Base-by-base conservation (phyloP, 1,140 invertebrate species). In the Ooceraea biroi region DNA sequence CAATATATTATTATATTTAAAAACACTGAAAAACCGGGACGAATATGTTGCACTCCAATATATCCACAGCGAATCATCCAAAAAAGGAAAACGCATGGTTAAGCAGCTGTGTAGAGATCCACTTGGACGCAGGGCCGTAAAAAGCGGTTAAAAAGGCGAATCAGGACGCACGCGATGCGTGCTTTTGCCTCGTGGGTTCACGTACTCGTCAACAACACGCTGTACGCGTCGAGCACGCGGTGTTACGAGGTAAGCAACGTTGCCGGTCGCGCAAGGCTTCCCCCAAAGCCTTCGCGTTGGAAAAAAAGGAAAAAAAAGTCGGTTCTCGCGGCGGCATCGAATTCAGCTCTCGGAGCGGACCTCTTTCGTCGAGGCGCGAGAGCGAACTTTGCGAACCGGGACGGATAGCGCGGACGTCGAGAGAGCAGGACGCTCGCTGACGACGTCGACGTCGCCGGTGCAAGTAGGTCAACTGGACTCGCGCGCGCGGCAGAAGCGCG, bases 391-490 rank as follows among this genome's bases (percentile, higher is more conserved):
- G 36, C 36, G 36, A 36, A 36, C 5, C 5, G 73, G 41, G 12
- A 65, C 65, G 73, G 60, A 36, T 52, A 55, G 73, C 36, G 41
- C 65, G 19, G 65, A 63, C 65, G 74, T 52, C 41, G 66, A 12
- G 41, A 55, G 48, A 22, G n/a, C 5, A 46, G 41, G 48, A 27
- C 44, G 52, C 41, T 63, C 60, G 85, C 48, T 48, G 72, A 69
- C 65, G 82, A 73, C 52, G 84, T 52, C 60, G 72, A 48, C 71
- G 72, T 14, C 84, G 69, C 41, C 41, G 48, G 14, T 74, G 82
- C 86, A 86, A 86, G 85, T 87, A 85, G 86, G 86, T 87, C 86
- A 87, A 27, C 65, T 74, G 63, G 85, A 78, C 74, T 69, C 57
- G 63, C 19, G 48, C 65, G 69, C 74, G 84, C 72, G 73, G 57